Evolutionary conservation across 2,888 invertebrate genomes (phyloP).

Genomic region (Anagyrus pseudococci): DNA sequence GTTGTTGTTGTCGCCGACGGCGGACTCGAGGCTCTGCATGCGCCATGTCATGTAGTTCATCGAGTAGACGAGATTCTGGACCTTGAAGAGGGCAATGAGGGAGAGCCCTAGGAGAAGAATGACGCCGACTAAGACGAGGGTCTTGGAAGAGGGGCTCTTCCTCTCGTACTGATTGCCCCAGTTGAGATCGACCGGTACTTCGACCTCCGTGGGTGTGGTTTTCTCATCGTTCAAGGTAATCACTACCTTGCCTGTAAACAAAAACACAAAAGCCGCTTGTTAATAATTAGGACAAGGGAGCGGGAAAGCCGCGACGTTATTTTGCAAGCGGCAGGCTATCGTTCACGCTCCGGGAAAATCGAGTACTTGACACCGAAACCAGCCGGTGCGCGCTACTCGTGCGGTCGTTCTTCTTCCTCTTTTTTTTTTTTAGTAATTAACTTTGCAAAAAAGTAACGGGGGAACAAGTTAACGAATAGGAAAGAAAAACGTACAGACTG

Average conservation of each 20-base stretch:
- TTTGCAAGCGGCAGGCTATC: not conserved
- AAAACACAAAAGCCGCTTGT: constrained; percentile 22
- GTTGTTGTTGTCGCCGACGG: constrained; percentile 33
- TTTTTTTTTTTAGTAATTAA: too few relatives aligned
- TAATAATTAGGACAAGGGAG: not conserved
- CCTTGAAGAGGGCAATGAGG: constrained; percentile 35
- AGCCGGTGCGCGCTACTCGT: too few relatives aligned
- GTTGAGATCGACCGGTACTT: constrained; percentile 39
- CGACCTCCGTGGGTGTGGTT: constrained; percentile 38
- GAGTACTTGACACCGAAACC: constrained; percentile 18
- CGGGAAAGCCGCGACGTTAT: not conserved
- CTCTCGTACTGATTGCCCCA: constrained; percentile 36
- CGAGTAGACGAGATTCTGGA: constrained; percentile 39
- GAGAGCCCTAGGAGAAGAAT: constrained; percentile 34
- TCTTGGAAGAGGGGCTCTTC: constrained; percentile 22
- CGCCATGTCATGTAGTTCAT: constrained; percentile 38
- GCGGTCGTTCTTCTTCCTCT: too few relatives aligned
- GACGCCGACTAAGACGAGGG: constrained; percentile 28
- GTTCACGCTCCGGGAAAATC: constrained; percentile 22
- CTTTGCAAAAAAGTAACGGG: too few relatives aligned
- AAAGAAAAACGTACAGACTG: too few relatives aligned
- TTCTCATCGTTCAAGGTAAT: constrained; percentile 41
- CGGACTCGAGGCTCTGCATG: constrained; percentile 34
- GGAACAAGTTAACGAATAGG: too few relatives aligned
- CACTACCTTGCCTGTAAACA: constrained; percentile 38